phyloP scores from a whole-genome alignment of 2,888 invertebrate genomes.

The Formica aserva region DNA sequence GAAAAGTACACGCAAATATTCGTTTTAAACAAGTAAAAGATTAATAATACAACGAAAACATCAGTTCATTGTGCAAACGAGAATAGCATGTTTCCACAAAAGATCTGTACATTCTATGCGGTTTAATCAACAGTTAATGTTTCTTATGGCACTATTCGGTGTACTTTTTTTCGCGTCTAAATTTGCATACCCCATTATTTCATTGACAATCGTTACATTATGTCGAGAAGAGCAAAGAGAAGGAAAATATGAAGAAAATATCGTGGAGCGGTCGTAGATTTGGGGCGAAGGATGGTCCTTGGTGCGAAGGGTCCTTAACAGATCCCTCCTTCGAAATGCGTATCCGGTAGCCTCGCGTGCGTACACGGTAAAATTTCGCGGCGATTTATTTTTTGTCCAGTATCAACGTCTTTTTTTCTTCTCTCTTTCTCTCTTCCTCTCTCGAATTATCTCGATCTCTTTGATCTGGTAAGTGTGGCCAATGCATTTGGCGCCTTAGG shows the following conservation, averaged over 20 bases:
- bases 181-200: slow-evolving; percentile 1
- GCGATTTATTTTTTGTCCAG: slow-evolving; percentile 55
- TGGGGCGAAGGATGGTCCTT: slow-evolving; percentile 55
- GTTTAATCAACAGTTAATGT: slow-evolving; percentile 23
- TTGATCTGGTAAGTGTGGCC: slow-evolving; percentile 46
- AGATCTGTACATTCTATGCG: slow-evolving; percentile 9
- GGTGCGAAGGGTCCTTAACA: slow-evolving; percentile 47
- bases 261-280: slow-evolving; percentile 69
- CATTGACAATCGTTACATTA: slow-evolving; percentile 19
- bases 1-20: slow-evolving; percentile 7
- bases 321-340: slow-evolving; percentile 44
- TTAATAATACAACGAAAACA: slow-evolving; percentile 23
- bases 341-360: slow-evolving; percentile 41
- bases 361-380: slow-evolving; percentile 39
- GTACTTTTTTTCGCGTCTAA: background rate
- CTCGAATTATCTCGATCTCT: slow-evolving; percentile 31
- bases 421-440: background rate
- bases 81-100: background rate
- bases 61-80: background rate
- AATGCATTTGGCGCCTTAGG: slow-evolving; percentile 49
- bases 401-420: background rate
- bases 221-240: slow-evolving; percentile 61
- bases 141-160: slow-evolving; percentile 9
- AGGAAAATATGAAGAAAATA: slow-evolving; percentile 72
- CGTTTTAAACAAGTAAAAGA: background rate